Conservation (phyloP, 2,797 vertebrate genomes). For the Smutsia gigantea region DNA sequence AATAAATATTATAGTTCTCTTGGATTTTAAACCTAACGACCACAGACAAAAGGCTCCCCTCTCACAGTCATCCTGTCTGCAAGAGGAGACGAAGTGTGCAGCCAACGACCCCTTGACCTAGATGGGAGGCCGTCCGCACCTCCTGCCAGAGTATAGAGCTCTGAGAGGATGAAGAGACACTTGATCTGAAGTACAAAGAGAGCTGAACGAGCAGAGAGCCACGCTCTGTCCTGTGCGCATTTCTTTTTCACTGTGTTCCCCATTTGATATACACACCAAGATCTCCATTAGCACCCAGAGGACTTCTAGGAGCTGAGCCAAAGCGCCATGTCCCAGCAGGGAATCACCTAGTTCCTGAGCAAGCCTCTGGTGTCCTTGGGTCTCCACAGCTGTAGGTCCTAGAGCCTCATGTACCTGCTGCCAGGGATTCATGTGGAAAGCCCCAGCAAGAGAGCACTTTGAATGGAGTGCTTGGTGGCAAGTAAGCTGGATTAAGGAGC, state of each 20-base stretch:
- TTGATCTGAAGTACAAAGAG: background rate
- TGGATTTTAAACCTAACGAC: slow-evolving; percentile 46
- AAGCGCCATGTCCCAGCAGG: background rate
- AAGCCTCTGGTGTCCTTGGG: slow-evolving; percentile 41
- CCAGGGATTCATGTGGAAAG: background rate
- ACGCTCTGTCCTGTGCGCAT: background rate
- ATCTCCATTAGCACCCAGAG: background rate
- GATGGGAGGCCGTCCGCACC: background rate
- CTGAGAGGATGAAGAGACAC: background rate
- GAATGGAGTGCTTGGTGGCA: background rate
- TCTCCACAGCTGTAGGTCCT: background rate
- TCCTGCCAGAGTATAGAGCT: background rate
- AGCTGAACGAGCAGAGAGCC: slow-evolving; percentile 9
- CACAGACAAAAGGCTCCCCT: background rate
- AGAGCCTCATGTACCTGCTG: slow-evolving; percentile 21
- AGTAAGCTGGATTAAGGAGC: background rate
- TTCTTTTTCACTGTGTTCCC: slow-evolving; percentile 3
- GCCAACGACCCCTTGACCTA: background rate
- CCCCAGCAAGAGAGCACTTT: slow-evolving; percentile 30
- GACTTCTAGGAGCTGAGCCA: slow-evolving; percentile 9
- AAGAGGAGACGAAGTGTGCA: background rate
- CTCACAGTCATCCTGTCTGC: background rate
- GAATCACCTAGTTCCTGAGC: slow-evolving; percentile 35
- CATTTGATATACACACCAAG: background rate
- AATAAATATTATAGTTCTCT: background rate